Evolutionary conservation across 53 echinoderm and acorn worm genomes (phyloP).

Genomic region (Mesocentrotus franciscanus): DNA sequence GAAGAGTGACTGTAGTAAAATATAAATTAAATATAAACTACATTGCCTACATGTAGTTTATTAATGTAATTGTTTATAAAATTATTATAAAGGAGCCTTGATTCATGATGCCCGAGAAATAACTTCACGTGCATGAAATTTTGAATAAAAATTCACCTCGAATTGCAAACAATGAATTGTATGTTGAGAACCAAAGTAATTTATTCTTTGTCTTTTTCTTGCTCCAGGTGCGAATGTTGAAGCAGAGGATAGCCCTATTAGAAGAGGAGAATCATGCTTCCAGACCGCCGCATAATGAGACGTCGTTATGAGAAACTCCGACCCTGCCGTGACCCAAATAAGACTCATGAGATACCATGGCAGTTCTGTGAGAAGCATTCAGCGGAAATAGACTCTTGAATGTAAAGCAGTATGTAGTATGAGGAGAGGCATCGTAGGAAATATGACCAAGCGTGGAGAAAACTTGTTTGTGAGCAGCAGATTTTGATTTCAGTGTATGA

Average conservation of each 20-base stretch:
- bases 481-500: neutral
- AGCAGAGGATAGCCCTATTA: conserved; percentile 93
- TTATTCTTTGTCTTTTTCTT: neutral
- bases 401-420: neutral
- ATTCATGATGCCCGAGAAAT: no score
- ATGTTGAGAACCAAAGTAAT: neutral
- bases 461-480: neutral
- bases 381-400: neutral
- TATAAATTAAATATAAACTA: no score
- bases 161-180: neutral
- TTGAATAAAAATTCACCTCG: neutral
- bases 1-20: no score
- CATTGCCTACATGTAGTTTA: no score
- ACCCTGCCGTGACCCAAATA: neutral
- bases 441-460: neutral
- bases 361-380: neutral
- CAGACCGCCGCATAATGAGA: conserved; percentile 97
- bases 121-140: no score
- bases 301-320: conserved; percentile 76
- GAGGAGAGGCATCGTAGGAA: neutral
- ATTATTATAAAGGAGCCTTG: no score
- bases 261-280: conserved; percentile 93
- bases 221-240: conserved; percentile 91
- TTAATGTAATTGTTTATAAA: no score
- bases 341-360: neutral